A percentile compares a stretch with the other conserved stretches of the same genome.
phyloP scores from a whole-genome alignment of 2,888 invertebrate species.

The Morinoia aosen region DNA sequence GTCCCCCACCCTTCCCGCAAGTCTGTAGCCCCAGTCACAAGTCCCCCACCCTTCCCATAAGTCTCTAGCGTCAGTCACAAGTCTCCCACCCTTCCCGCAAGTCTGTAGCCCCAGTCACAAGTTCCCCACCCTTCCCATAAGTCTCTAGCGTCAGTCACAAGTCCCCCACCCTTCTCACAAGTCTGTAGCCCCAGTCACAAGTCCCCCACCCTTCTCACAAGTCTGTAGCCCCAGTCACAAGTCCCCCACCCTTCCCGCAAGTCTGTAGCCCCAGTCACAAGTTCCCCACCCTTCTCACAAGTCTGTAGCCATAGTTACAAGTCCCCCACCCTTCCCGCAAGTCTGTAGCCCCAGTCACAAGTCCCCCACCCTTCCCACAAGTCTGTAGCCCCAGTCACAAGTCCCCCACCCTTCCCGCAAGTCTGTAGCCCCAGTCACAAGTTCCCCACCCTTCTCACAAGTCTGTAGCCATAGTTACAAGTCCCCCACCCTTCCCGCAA shows the following conservation, averaged over 20 bases:
- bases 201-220: not conserved
- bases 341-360: not conserved
- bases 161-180: not conserved
- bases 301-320: too few relatives aligned
- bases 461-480: too few relatives aligned
- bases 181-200: not conserved
- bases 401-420: not conserved
- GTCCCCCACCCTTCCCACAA: not conserved
- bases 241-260: not conserved
- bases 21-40: not conserved
- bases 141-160: not conserved
- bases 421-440: not conserved
- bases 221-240: not conserved
- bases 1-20: not conserved
- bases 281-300: not conserved
- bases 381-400: not conserved
- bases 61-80: not conserved
- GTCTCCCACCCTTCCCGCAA: not conserved
- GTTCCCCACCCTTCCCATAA: not conserved
- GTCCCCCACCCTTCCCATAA: not conserved
- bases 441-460: not conserved
- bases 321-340: too few relatives aligned
- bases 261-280: not conserved
- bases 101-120: not conserved
- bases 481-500: too few relatives aligned